Base-by-base conservation (phyloP, 2,888 invertebrate genomes). In the Poecilobothrus nobilitatus region DNA sequence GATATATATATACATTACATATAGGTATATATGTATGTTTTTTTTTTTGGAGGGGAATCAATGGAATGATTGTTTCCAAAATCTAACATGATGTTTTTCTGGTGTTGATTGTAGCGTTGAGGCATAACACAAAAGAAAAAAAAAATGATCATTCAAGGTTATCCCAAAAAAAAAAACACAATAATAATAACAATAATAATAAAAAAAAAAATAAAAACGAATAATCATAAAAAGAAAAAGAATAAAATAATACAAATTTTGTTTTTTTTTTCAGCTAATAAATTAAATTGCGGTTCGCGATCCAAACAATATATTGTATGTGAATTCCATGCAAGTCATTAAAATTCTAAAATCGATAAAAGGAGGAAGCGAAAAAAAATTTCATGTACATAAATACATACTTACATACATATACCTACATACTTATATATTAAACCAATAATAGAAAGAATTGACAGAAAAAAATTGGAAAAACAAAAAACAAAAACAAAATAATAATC, bases 301-400 rank as follows among this genome's bases (percentile, higher is more conserved):
- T 53, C 53, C 53, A 53, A 53, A 53, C 27, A 27, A 27, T 27
- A 27, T 27, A 27, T 27, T 27, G 27, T 27, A 27, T 53, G 53
- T 53, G 53, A 53, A 53, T 53, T 53, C 53, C 53, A 53, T 53
- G 53, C 53, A 53, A 53, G 53, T 53, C 53, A 53, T 53, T 53
- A 53, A 53, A 53, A 53, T 53, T 53, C 53, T 53, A 53, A 53
- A 53, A 53, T 6, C 53, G 53, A 53, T 53, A 53, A 53, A 53
- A 53, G 53, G 53, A 53, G 53, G 53, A 53, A 53, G 53, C 53
- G 15, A 53, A 53, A 53, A 18, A 53, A 18, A 53, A 53, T 8
- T 10, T 37, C 27, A 27, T 27, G 27, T 27, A 27, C 27, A 37
- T 37, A 37, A 1, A 12, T 12, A 37, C 37, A 37, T 12, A 37